Percentiles rank a stretch among this genome's conserved stretches.
Evolutionary conservation across 1,140 invertebrate genomes (phyloP).

Genomic region (Drosophila eugracilis): DNA sequence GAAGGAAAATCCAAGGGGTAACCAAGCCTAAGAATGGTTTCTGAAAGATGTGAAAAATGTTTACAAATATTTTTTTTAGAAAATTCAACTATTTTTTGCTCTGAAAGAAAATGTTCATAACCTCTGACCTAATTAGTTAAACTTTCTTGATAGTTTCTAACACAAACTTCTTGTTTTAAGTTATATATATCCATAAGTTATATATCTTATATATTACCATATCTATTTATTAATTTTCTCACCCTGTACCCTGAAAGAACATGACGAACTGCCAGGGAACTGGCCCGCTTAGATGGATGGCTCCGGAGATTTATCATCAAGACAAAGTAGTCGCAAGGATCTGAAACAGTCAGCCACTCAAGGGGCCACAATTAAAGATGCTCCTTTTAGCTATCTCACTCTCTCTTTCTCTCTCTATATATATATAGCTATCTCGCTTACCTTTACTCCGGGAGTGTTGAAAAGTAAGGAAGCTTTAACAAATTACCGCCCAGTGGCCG

Average conservation of each 20-base stretch:
- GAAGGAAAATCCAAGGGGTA: not conserved
- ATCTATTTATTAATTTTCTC: slow-evolving; percentile 6
- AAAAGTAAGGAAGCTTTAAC: slow-evolving; percentile 85
- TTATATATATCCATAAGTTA: no score
- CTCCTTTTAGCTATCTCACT: slow-evolving; percentile 1
- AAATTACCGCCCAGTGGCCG: slow-evolving; percentile 83
- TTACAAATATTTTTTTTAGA: no score
- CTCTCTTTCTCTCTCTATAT: not conserved
- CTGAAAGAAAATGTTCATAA: no score
- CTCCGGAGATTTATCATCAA: slow-evolving; percentile 72
- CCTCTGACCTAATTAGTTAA: no score
- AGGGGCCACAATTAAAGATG: slow-evolving; percentile 68
- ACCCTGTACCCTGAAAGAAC: slow-evolving; percentile 20
- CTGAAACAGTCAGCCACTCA: slow-evolving; percentile 54
- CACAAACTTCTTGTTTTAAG: no score
- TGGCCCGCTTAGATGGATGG: slow-evolving; percentile 63
- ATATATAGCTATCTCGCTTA: not conserved
- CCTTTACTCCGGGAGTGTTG: slow-evolving; percentile 65
- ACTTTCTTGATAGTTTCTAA: no score
- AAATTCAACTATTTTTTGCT: no score
- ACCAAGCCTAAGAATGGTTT: no score
- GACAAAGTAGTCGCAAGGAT: slow-evolving; percentile 81
- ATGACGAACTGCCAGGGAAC: slow-evolving; percentile 38
- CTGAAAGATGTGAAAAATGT: no score
- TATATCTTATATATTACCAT: no score